A percentile compares a stretch with the other conserved stretches of the same genome.
phyloP scores from a whole-genome alignment of 2,113 vertebrate species.

The Myxocyprinus asiaticus region DNA sequence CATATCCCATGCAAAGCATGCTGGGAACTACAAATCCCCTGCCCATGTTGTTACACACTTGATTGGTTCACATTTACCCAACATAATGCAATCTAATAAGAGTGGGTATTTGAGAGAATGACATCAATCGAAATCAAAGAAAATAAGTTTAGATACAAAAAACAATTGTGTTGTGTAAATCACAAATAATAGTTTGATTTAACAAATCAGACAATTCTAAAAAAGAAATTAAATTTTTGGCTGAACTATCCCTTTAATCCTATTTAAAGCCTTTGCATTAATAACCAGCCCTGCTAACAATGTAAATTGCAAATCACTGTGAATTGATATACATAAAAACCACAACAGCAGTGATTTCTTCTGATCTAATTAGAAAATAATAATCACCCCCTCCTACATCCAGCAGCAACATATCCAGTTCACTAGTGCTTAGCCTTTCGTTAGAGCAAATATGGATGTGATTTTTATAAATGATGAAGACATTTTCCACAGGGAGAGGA shows the following conservation, averaged over 20 bases:
- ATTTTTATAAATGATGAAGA: slow-evolving; percentile 42
- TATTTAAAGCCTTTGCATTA: neutral
- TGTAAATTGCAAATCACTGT: slow-evolving; percentile 41
- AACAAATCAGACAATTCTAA: no score
- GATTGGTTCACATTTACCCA: no score
- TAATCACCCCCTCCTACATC: neutral
- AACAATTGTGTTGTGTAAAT: no score
- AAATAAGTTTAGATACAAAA: no score
- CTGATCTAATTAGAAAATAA: slow-evolving; percentile 51
- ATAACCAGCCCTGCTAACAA: neutral
- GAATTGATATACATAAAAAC: slow-evolving; percentile 58
- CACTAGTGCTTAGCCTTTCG: neutral
- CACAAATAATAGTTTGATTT: no score
- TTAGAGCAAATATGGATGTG: slow-evolving; percentile 7
- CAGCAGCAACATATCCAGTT: neutral
- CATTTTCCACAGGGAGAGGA: slow-evolving; percentile 12
- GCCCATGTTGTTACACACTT: no score
- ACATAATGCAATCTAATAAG: no score
- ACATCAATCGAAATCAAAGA: no score
- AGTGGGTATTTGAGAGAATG: no score
- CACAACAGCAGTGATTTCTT: slow-evolving; percentile 52
- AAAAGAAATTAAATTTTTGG: no score
- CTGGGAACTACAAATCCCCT: no score
- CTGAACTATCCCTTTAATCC: neutral
- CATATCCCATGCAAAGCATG: no score